Percentiles rank a stretch among this genome's conserved stretches.
phyloP scores from a whole-genome alignment of 1,140 invertebrate genomes.

The Nomia melanderi region DNA sequence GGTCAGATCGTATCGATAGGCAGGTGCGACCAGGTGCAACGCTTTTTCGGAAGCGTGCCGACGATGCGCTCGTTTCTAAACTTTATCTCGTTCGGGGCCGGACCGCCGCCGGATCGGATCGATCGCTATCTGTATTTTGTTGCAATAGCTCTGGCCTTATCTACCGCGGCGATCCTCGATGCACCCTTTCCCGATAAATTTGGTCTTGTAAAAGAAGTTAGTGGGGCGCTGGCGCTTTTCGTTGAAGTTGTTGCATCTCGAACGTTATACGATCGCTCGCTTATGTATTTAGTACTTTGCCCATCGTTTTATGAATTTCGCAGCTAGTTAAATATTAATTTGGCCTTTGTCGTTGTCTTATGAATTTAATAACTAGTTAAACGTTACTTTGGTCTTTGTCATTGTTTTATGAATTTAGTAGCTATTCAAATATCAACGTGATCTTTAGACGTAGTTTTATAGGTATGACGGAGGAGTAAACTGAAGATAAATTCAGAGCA shows the following conservation, averaged over 20 bases:
- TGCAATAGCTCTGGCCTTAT: not conserved
- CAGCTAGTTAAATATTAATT: too few relatives aligned
- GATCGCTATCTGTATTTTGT: conserved; percentile 33
- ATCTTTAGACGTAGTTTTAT: too few relatives aligned
- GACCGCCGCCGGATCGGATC: not conserved
- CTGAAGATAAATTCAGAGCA: too few relatives aligned
- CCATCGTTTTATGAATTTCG: too few relatives aligned
- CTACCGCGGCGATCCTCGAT: not conserved
- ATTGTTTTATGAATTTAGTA: too few relatives aligned
- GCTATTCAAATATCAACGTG: too few relatives aligned
- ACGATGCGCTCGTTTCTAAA: conserved; percentile 19
- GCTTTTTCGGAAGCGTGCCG: conserved; percentile 42
- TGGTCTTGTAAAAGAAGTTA: not conserved
- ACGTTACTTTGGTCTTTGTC: too few relatives aligned
- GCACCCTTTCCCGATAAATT: not conserved
- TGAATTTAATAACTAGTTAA: too few relatives aligned
- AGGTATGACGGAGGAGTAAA: too few relatives aligned
- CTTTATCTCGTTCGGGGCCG: conserved; percentile 8
- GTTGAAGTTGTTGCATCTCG: not conserved
- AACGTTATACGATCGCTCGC: too few relatives aligned
- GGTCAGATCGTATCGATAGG: conserved; percentile 36
- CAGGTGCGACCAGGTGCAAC: conserved; percentile 44
- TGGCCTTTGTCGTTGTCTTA: too few relatives aligned
- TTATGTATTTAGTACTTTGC: too few relatives aligned
- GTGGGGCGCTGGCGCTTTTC: not conserved